A percentile compares a stretch with the other conserved stretches of the same genome.
phyloP scores from a whole-genome alignment of 1,140 invertebrate species.

The Drosophila chauvacae region DNA sequence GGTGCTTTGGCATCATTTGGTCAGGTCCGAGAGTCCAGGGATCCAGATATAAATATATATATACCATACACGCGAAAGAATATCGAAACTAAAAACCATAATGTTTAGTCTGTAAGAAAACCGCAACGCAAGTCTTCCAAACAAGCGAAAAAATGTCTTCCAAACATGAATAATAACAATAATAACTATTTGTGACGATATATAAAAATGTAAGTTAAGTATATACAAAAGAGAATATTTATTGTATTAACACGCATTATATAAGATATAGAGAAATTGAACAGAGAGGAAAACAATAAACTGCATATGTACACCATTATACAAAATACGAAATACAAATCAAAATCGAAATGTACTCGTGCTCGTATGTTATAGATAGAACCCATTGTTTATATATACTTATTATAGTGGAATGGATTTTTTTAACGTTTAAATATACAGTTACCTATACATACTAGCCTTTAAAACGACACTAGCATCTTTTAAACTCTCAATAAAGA shows the following conservation, averaged over 20 bases:
- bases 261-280: conserved; percentile 55
- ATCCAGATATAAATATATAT: conserved; percentile 5
- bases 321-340: conserved; percentile 45
- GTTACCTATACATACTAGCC: conserved; percentile 78
- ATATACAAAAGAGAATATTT: conserved; percentile 58
- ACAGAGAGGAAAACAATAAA: conserved; percentile 53
- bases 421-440: conserved; percentile 77
- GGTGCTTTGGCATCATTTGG: conserved; percentile 34
- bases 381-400: conserved; percentile 70
- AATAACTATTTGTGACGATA: conserved; percentile 14
- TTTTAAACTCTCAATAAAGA: conserved; percentile 78
- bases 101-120: conserved; percentile 66
- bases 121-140: conserved; percentile 82
- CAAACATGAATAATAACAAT: conserved; percentile 50
- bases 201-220: conserved; percentile 36
- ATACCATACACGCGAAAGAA: conserved; percentile 10
- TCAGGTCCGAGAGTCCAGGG: conserved; percentile 10
- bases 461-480: conserved; percentile 75
- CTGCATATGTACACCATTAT: conserved; percentile 54
- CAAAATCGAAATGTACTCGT: conserved; percentile 29
- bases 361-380: conserved; percentile 71
- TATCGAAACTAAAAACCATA: conserved; percentile 51
- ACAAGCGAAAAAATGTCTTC: conserved; percentile 81
- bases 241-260: conserved; percentile 53
- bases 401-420: conserved; percentile 69